Base-by-base conservation (phyloP, 2,888 invertebrate species). In the Tanypteryx hageni region DNA sequence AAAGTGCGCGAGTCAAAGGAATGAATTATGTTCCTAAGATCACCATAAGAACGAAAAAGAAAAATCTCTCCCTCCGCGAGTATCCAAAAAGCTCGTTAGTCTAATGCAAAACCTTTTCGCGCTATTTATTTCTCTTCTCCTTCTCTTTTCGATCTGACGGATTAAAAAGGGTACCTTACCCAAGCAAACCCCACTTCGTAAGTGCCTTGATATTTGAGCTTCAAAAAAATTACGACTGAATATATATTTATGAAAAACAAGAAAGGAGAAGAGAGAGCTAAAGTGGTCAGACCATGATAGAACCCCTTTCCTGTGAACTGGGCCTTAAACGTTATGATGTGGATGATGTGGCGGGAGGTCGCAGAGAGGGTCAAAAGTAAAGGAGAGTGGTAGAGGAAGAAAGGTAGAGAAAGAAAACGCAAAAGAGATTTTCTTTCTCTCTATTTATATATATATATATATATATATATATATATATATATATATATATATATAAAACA, bases 141-240 rank as follows among this genome's bases (percentile, higher is more conserved):
- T 57, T 44, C 83, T 0, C 18, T 83, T 83, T 27, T 56, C 56
- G 83, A 56, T 83, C 18, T 27, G n/a, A n/a, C 83, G 83, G 56
- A 83, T 83, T 83, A 83, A 83, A 83, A 10, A 83, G 83, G 83
- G 83, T 44, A 83, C 44, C 83, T 83, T 83, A 44, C 44, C 57
- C 83, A 56, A 56, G 11, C 83, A 56, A 56, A 2, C 44, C 56
- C 83, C 83, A 83, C 83, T 56, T 18, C 83, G 44, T 83, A 83
- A 83, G 83, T 83, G 83, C 83, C 83, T 44, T 56, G 83, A 83
- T 56, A 83, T 83, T 83, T 83, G 83, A 83, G 83, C 83, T 8
- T n/a, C 31, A 82, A 56, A 56, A 56, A 56, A 83, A 44, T 44
- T 18, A 83, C n/a, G 83, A 44, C 10, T 9, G 9, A 18, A 82